Evolutionary conservation across 2,797 vertebrate genomes (phyloP).

Genomic region (Coranthus polyacanthus): DNA sequence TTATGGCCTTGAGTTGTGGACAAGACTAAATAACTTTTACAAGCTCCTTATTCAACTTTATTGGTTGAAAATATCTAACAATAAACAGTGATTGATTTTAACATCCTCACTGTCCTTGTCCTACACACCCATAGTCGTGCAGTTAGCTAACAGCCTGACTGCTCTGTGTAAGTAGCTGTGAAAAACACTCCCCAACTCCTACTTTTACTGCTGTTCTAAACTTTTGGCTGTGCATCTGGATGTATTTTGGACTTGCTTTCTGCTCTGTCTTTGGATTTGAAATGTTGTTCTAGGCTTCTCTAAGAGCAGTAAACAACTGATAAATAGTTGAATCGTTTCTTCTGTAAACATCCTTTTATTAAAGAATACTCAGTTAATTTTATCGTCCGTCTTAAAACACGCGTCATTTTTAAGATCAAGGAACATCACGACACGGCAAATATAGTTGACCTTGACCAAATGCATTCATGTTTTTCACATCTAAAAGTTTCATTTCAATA

Average conservation of each 20-base stretch:
- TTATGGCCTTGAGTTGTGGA: conserved; percentile 55
- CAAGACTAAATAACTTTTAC: conserved; percentile 65
- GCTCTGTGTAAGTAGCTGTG: conserved; percentile 1
- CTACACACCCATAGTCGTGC: conserved; percentile 19
- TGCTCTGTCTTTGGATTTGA: neutral
- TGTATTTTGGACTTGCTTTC: neutral
- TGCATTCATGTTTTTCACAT: no score
- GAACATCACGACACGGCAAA: neutral
- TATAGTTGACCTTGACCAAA: no score
- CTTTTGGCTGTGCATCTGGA: conserved; percentile 19
- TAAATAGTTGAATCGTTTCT: no score
- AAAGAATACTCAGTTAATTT: no score
- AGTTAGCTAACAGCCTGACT: conserved; percentile 21
- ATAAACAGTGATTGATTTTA: conserved; percentile 68
- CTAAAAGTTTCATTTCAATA: no score
- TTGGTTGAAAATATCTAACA: conserved; percentile 56
- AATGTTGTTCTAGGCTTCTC: neutral
- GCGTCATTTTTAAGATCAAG: neutral
- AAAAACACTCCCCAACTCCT: conserved; percentile 30
- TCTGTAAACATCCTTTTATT: no score
- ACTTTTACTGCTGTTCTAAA: conserved; percentile 23
- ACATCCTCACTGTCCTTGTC: conserved; percentile 33
- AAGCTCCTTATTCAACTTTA: conserved; percentile 65
- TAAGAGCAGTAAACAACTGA: neutral
- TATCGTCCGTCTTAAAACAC: no score